A percentile compares a stretch with the other conserved stretches of the same genome.
Evolutionary conservation across 2,113 vertebrate species (phyloP).

Genomic region (Stigmatopora nigra): DNA sequence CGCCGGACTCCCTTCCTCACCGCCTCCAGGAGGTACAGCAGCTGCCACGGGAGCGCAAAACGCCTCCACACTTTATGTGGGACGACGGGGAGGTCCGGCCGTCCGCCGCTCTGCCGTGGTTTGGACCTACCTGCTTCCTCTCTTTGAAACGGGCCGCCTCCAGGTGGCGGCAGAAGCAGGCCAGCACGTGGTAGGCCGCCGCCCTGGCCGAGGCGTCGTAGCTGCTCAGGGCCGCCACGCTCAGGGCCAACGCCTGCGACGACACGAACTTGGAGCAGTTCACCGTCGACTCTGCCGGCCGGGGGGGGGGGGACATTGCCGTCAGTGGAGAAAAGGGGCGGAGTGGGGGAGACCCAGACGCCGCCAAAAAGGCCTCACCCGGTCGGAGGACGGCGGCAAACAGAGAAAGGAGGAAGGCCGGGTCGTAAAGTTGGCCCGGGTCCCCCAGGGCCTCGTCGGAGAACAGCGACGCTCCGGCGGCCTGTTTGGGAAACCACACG

Average conservation of each 20-base stretch:
- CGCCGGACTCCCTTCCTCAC: conserved; percentile 81
- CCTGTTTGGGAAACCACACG: conserved; percentile 52
- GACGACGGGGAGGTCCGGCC: no score
- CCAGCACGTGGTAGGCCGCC: conserved; percentile 76
- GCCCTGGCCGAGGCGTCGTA: conserved; percentile 81
- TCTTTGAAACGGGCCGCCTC: conserved; percentile 81
- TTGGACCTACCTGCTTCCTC: conserved; percentile 74
- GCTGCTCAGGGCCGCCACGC: conserved; percentile 84
- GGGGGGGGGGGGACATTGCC: not conserved
- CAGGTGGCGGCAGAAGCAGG: conserved; percentile 81
- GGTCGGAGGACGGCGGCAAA: conserved; percentile 82
- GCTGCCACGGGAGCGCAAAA: conserved; percentile 55
- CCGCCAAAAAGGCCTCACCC: conserved; percentile 71
- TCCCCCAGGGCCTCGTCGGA: conserved; percentile 51
- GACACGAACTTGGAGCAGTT: conserved; percentile 89
- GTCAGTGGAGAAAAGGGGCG: not conserved
- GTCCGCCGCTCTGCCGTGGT: no score
- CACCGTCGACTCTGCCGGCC: conserved; percentile 76
- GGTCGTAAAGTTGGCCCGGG: conserved; percentile 77
- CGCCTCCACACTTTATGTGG: not conserved
- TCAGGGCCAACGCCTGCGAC: conserved; percentile 79
- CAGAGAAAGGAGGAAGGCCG: conserved; percentile 86
- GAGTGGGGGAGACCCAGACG: not conserved
- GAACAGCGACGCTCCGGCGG: conserved; percentile 54
- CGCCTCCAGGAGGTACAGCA: conserved; percentile 83